Evolutionary conservation across 2,113 vertebrate genomes (phyloP), one percentile per base, ranked within the genome.

Genomic region (Athene noctua): DNA sequence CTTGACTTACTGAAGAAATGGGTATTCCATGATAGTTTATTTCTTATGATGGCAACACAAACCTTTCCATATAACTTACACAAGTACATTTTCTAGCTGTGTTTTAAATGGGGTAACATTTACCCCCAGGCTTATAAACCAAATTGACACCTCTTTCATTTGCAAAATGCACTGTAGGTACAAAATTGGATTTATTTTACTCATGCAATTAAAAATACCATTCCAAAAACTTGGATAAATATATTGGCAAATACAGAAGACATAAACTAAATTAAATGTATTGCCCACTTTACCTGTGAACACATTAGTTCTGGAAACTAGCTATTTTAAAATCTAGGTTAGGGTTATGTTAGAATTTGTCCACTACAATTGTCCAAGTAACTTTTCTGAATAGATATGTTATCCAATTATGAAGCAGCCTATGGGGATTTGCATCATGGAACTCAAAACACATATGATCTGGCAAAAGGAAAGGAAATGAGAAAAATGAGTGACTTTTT

Each of bases 401-500:
- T 82, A 74, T 13, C 54, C 26, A 88, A 51, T 90, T 91, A 88
- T 55, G 88, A 92, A 88, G 81, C 55, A 80, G 62, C 51, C 62
- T 80, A 66, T 12, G 12, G 85, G 26, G 67, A 67, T 79, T 80
- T 91, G 36, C 57, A 90, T 71, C 46, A 30, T 42, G 34, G 57
- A 89, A 72, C 25, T 40, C 65, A 78, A 83, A 86, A 81, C 10
- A 27, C 18, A 20, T n/a, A 61, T 74, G 40, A 86, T 57, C 51
- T 88, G 57, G 30, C 27, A 72, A 67, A 78, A 82, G 54, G 63
- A 79, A 93, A 71, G 47, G 5, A 84, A 94, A 68, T 78, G n/a
- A 86, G 51, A 66, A 93, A 96, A 89, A 90, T 46, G 55, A 88
- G 27, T 30, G 84, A 36, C 5, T 95, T 86, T 92, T 78, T 91